A percentile compares a stretch with the other conserved stretches of the same genome.
Conservation (phyloP, 1,140 invertebrate species). For the Daktulosphaira vitifoliae region DNA sequence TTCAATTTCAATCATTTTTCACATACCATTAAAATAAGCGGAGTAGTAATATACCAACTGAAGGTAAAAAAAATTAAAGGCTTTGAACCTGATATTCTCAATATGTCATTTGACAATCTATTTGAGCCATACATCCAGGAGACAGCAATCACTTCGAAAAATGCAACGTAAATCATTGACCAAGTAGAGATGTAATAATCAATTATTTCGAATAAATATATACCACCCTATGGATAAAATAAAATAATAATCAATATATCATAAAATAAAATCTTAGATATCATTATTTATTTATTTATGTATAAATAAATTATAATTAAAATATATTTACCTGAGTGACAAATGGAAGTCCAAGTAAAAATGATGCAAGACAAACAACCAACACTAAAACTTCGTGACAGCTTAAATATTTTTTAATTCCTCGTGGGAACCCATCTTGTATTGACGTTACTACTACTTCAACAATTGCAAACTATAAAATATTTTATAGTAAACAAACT, state of each 20-base stretch:
- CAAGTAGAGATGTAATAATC: slow-evolving; percentile 87
- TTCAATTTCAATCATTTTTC: too few relatives aligned
- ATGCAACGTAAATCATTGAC: slow-evolving; percentile 82
- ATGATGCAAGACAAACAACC: slow-evolving; percentile 70
- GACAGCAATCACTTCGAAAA: slow-evolving; percentile 83
- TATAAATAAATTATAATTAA: too few relatives aligned
- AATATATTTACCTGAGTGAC: slow-evolving; percentile 58
- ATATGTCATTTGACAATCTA: slow-evolving; percentile 67
- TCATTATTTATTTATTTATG: too few relatives aligned
- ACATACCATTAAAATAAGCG: slow-evolving; percentile 69
- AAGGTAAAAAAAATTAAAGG: slow-evolving; percentile 72
- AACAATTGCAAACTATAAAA: slow-evolving; percentile 71
- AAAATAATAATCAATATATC: too few relatives aligned
- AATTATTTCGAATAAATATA: slow-evolving; percentile 85
- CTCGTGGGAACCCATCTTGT: slow-evolving; percentile 78
- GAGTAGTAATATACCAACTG: slow-evolving; percentile 74
- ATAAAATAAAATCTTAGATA: too few relatives aligned
- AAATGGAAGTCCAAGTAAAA: slow-evolving; percentile 73
- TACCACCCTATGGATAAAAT: slow-evolving; percentile 78
- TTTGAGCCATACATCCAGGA: slow-evolving; percentile 86
- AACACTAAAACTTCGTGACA: slow-evolving; percentile 81
- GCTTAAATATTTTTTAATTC: slow-evolving; percentile 68
- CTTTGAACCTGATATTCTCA: slow-evolving; percentile 74
- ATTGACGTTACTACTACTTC: slow-evolving; percentile 87
- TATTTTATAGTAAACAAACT: slow-evolving; percentile 23